Percentiles rank a stretch among this genome's conserved stretches.
Evolutionary conservation across 2,888 invertebrate genomes (phyloP).

Genomic region (Gastrophysa polygoni): DNA sequence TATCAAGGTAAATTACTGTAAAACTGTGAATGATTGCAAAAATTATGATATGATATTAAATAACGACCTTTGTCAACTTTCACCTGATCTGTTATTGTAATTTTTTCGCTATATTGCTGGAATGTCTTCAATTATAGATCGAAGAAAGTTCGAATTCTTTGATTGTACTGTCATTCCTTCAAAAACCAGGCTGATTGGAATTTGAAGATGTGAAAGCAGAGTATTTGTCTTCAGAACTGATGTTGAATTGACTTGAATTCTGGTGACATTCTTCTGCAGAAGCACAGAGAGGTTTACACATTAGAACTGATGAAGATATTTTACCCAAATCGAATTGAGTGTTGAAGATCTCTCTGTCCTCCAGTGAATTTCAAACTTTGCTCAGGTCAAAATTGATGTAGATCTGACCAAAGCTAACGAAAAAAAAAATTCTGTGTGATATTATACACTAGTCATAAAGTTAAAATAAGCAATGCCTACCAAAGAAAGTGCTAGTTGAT

Average conservation of each 20-base stretch:
- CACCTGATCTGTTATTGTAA: no score
- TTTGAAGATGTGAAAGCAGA: neutral
- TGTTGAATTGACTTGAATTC: no score
- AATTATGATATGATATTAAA: no score
- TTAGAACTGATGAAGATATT: no score
- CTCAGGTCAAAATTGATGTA: neutral
- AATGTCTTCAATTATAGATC: neutral
- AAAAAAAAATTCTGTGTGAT: constrained; percentile 52
- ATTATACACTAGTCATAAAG: constrained; percentile 54
- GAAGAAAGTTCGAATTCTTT: constrained; percentile 5
- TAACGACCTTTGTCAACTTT: no score
- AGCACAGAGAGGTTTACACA: no score
- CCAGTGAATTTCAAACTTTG: neutral
- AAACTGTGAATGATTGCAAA: no score
- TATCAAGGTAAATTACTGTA: no score
- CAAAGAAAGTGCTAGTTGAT: constrained; percentile 54
- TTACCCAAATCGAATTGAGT: no score
- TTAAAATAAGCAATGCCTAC: constrained; percentile 50
- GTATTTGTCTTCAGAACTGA: neutral
- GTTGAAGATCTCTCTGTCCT: neutral
- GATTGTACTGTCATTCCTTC: constrained; percentile 18
- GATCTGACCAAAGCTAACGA: constrained; percentile 31
- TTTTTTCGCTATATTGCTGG: neutral
- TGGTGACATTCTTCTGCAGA: no score
- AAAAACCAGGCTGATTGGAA: constrained; percentile 2